These are phyloP conservation scores for Rissa tridactyla DNA, from an alignment of 2,113 vertebrate genomes.

Conservation along the genomic window DNA sequence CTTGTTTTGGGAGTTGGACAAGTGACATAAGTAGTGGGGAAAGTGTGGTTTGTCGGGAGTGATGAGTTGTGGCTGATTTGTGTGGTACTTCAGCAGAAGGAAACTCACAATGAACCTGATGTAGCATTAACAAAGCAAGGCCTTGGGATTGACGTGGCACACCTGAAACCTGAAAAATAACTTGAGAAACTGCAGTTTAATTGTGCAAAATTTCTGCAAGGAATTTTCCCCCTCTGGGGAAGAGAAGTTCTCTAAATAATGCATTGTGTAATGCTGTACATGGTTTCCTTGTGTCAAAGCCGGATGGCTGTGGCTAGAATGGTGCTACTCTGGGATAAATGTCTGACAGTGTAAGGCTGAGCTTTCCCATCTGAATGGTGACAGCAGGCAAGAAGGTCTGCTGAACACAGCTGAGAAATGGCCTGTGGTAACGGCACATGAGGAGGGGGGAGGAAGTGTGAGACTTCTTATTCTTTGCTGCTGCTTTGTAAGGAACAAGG, in stretches of 20 bases:
- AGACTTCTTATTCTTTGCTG: not conserved
- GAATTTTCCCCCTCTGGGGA: not conserved
- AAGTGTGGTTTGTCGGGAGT: not conserved
- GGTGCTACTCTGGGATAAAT: not conserved
- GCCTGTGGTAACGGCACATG: not conserved
- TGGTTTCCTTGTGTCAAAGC: not conserved
- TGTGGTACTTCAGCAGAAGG: not conserved
- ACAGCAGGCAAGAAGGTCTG: not conserved
- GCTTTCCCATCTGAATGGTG: not conserved
- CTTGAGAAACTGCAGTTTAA: not conserved
- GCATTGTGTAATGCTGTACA: not conserved
- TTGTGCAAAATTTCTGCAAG: not conserved
- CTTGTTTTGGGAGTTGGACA: not conserved
- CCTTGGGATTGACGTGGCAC: accelerated
- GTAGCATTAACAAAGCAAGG: not conserved
- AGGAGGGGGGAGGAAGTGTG: not conserved
- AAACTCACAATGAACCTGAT: not conserved
- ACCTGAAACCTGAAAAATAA: not conserved
- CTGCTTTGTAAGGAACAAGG: not conserved
- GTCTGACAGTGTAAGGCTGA: not conserved
- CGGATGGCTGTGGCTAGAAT: not conserved
- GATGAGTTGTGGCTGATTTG: not conserved
- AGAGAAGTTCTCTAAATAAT: not conserved
- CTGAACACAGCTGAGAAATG: not conserved
- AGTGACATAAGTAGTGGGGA: not conserved